Percentiles rank a stretch among this genome's conserved stretches.
Conservation (phyloP, 2,797 vertebrate species). For the Semaprochilodus insignis region DNA sequence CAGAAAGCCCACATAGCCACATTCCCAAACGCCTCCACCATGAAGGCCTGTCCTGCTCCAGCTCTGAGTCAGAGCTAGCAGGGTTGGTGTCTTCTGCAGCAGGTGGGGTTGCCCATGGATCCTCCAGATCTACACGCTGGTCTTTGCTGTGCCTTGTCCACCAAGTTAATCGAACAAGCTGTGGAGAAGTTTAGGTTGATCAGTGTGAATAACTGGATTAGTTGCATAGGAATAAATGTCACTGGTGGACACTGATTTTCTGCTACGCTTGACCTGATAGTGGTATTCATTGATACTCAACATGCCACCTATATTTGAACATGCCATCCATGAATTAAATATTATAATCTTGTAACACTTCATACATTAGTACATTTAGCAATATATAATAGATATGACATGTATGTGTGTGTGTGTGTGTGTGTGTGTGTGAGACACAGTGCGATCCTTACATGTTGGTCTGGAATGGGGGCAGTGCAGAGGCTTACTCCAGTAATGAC, state of each 20-base stretch:
- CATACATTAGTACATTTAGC: too few relatives aligned
- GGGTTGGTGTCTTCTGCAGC: not conserved
- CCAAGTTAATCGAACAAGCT: constrained; percentile 84
- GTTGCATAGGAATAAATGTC: not conserved
- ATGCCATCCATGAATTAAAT: too few relatives aligned
- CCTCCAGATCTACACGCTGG: constrained; percentile 52
- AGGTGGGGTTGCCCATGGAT: constrained; percentile 48
- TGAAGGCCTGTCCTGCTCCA: constrained; percentile 33
- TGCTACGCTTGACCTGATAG: too few relatives aligned
- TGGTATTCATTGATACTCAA: too few relatives aligned
- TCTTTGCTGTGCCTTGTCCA: constrained; percentile 78
- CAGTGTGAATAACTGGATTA: not conserved
- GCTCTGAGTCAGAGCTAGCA: not conserved
- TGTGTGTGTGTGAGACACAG: not conserved
- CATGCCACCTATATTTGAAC: too few relatives aligned
- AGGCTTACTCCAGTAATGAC: constrained; percentile 83
- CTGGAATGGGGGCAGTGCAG: constrained; percentile 82
- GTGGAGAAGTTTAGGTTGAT: not conserved
- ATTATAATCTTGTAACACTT: too few relatives aligned
- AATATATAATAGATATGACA: not conserved
- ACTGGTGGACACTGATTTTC: not conserved
- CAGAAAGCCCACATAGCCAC: constrained; percentile 86
- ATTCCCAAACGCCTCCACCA: constrained; percentile 75
- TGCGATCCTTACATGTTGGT: constrained; percentile 83
- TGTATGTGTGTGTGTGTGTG: not conserved